These are phyloP conservation scores for Penelope pileata DNA, from an alignment of 2,113 vertebrate genomes.

Conservation along the genomic window DNA sequence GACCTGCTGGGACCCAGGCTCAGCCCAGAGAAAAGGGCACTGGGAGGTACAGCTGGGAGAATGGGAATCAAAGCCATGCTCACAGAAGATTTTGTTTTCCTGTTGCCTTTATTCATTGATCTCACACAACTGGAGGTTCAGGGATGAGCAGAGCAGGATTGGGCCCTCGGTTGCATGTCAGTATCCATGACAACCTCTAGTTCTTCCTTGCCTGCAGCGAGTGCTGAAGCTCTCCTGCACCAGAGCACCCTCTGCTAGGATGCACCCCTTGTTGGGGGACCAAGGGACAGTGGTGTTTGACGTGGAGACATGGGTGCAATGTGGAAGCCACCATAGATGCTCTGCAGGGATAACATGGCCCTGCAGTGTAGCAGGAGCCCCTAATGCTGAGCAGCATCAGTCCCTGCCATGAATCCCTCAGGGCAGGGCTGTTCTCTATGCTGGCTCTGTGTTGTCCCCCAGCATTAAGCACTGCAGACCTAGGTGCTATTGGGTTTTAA, in stretches of 20 bases:
- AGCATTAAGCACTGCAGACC: not conserved
- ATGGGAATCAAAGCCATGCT: not conserved
- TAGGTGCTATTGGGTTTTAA: not conserved
- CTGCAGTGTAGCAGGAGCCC: accelerated
- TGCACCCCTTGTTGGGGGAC: not conserved
- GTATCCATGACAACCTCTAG: conserved; percentile 3
- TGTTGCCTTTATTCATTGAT: not conserved
- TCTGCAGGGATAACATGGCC: not conserved
- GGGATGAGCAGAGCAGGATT: not conserved
- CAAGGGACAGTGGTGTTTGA: not conserved
- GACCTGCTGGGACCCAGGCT: not conserved
- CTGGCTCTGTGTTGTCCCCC: not conserved
- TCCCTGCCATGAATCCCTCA: not conserved
- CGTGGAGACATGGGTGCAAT: accelerated
- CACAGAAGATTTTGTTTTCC: not conserved
- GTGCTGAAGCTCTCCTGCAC: not conserved
- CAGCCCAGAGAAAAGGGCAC: not conserved
- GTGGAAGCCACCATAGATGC: not conserved
- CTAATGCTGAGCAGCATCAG: accelerated
- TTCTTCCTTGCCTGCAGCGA: not conserved
- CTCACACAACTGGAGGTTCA: not conserved
- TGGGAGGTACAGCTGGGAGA: not conserved
- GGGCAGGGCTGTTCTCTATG: accelerated
- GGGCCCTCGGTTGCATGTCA: accelerated
- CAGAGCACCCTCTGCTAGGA: not conserved